Percentiles rank a stretch among this genome's conserved stretches.
These are phyloP conservation scores for Sylvilagus bachmani DNA, from an alignment of 2,113 vertebrate species.

Conservation along the genomic window DNA sequence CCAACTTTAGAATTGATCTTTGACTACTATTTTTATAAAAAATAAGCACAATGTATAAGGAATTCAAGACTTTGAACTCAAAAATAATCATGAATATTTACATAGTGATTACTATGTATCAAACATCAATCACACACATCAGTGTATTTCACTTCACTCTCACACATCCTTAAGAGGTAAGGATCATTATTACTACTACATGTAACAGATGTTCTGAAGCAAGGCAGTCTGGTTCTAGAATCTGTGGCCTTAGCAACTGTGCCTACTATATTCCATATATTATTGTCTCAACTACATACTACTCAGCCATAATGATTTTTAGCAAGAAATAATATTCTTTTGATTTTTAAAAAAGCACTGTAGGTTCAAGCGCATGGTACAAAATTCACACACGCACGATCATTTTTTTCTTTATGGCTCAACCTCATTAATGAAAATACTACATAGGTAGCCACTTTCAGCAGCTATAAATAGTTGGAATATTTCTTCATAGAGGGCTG, in stretches of 20 bases:
- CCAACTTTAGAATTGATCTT: not conserved
- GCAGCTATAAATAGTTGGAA: not conserved
- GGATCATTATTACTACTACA: not conserved
- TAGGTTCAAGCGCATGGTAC: not conserved
- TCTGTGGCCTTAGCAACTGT: not conserved
- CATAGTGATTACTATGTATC: fast-evolving
- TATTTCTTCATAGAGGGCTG: not conserved
- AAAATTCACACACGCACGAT: not conserved
- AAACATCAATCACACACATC: not conserved
- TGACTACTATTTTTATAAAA: not conserved
- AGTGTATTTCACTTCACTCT: not conserved
- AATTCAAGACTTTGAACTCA: not conserved
- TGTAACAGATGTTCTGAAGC: not conserved
- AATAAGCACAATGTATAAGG: not conserved
- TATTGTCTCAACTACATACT: not conserved
- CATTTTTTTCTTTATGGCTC: not conserved
- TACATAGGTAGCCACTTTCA: not conserved
- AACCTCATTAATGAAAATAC: not conserved
- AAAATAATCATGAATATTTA: not conserved
- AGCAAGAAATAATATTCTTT: not conserved
- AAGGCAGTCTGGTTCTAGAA: not conserved
- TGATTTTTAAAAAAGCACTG: not conserved
- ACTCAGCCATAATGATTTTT: not conserved
- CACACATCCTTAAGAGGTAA: not conserved
- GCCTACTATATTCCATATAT: not conserved